Base-by-base conservation (phyloP, 2,113 vertebrate genomes). In the Ciconia stormi region DNA sequence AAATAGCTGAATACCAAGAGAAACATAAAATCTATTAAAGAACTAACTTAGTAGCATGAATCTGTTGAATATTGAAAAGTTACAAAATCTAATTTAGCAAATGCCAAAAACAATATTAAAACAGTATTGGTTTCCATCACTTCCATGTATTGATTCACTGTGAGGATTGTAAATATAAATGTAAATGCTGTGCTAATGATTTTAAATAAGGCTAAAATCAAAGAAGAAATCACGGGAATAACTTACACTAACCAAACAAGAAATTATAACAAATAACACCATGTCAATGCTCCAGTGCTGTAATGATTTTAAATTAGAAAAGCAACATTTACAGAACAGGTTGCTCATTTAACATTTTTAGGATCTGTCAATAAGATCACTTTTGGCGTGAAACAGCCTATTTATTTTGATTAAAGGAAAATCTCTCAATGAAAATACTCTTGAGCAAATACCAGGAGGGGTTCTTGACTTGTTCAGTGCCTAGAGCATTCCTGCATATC, bases 231-330 rank as follows among this genome's bases (percentile, higher is more conserved):
- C 87, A 87, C 18, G 6, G 59, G 30, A 95, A 79, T 96, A 96
- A 80, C 56, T 97, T 98, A 79, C 44, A 84, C 58, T 97, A 97
- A 96, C 91, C 47, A 97, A 98, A 97, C 76, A 97, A 97, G 94
- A 98, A 98, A 98, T 98, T 97, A 93, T 97, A 98, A 98, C 91
- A 98, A 98, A 98, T 98, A 98, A 96, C 95, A 97, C 69, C 44
- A 61, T 84, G 97, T 97, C 97, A 97, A 86, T 88, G 55, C 22
- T 94, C 90, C 58, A 96, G 86, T 76, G 79, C 73, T 55, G 52
- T 96, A 98, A 98, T 97, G 98, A 98, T 98, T 98, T 98, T 97
- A 98, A 98, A 98, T 98, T 97, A 98, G 96, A 96, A 97, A 88
- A 96, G 49, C 76, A 97, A 89, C 79, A 89, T 96, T 97, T 98